Evolutionary conservation across 2,888 invertebrate genomes (phyloP).

Genomic region (Bugula neritina): DNA sequence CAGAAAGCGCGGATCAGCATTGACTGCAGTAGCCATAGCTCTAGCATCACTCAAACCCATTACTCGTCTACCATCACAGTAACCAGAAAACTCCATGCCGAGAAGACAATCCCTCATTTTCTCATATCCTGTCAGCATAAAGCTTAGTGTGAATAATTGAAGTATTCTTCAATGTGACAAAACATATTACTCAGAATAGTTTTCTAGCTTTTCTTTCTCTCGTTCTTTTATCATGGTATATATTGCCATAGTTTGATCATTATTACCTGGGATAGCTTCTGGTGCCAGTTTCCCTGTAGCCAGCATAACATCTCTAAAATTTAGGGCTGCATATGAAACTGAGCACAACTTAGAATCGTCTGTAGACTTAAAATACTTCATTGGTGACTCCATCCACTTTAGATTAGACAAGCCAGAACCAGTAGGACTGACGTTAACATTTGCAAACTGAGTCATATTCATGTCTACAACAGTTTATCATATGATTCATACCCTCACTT

Average conservation of each 20-base stretch:
- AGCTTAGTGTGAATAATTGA: no score
- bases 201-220: no score
- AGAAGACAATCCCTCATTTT: conserved; percentile 79
- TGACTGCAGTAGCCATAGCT: conserved; percentile 74
- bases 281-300: conserved; percentile 94
- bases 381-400: conserved; percentile 83
- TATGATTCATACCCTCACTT: no score
- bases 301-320: conserved; percentile 97
- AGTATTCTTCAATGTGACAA: no score
- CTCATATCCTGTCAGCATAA: conserved; percentile 51
- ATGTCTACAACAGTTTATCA: conserved; percentile 5
- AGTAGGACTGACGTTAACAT: conserved; percentile 82
- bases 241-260: no score
- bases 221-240: no score
- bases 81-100: conserved; percentile 87
- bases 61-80: conserved; percentile 57
- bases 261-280: conserved; percentile 87
- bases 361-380: conserved; percentile 37
- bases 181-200: no score
- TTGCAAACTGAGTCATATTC: conserved; percentile 74
- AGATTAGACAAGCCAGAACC: conserved; percentile 85
- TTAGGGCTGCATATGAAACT: conserved; percentile 88
- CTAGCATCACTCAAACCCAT: conserved; percentile 52
- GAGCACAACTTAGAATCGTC: conserved; percentile 67
- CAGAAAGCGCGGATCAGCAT: conserved; percentile 66